Conservation (phyloP, 2,888 invertebrate species). For the Falcaria lacertinaria region DNA sequence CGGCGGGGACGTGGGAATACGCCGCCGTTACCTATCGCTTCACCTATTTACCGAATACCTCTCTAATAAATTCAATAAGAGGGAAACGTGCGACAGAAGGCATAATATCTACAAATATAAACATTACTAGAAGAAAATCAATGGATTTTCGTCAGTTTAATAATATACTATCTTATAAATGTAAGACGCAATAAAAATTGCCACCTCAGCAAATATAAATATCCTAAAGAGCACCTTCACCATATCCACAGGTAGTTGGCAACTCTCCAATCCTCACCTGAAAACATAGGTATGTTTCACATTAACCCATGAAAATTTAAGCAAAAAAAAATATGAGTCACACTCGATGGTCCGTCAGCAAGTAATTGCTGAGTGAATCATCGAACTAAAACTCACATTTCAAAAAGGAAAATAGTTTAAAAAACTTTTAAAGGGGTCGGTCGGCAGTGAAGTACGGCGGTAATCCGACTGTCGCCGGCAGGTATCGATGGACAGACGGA, state of each 20-base stretch:
- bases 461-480: constrained; percentile 68
- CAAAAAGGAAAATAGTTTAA: constrained; percentile 6
- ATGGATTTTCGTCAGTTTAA: constrained; percentile 29
- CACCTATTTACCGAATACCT: constrained; percentile 62
- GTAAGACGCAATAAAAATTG: constrained; percentile 34
- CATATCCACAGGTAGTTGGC: constrained; percentile 75
- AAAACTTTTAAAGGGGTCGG: constrained; percentile 23
- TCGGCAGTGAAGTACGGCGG: constrained; percentile 45
- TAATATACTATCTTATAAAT: constrained; percentile 40
- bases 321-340: constrained; percentile 47
- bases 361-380: constrained; percentile 10
- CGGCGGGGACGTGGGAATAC: constrained; percentile 38
- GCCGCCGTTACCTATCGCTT: constrained; percentile 52
- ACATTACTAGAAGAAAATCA: constrained; percentile 24
- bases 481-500: constrained; percentile 72
- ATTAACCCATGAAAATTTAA: constrained; percentile 41
- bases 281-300: constrained; percentile 51
- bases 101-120: constrained; percentile 36
- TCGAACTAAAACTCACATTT: constrained; percentile 24
- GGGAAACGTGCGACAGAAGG: constrained; percentile 53
- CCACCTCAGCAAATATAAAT: constrained; percentile 44
- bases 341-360: constrained; percentile 10
- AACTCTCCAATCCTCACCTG: constrained; percentile 60
- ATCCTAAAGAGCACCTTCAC: constrained; percentile 44
- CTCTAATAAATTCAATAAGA: constrained; percentile 70